Evolutionary conservation across 2,797 vertebrate species (phyloP), one percentile per base, ranked within the genome.

Genomic region (Pelodytes ibericus): DNA sequence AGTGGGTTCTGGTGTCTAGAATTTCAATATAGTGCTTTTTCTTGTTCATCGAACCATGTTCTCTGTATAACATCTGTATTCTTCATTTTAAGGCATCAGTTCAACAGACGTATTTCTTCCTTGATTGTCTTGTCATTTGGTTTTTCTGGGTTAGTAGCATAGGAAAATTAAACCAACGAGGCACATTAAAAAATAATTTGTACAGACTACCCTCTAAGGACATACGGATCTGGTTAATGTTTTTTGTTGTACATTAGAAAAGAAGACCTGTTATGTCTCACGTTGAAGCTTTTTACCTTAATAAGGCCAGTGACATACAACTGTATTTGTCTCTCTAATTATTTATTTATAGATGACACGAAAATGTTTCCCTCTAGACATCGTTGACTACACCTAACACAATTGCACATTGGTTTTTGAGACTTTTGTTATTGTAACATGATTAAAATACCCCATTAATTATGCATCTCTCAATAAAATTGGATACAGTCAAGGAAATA

Each of bases 381-480:
- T 67, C 2, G 2, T 78, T 83, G 83, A 86, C 82, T 86, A 79
- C 75, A 81, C 2, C 20, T 86, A 87, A 83, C 49, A 72, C 72
- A 82, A 83, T 84, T 86, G 80, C 82, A 63, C 79, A 82, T 83
- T 84, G 76, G 69, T 76, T 87, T 84, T 74, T 81, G 81, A 86
- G 80, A 85, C 67, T 87, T 89, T 80, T 16, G 24, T 84, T 89
- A 86, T 84, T 87, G 81, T 87, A 86, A 82, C 65, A 83, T 81
- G 80, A 90, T 91, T 88, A 88, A 91, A 88, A 85, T 83, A 86
- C 33, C 73, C 70, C 71, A 89, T 89, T 86, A 90, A 89, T 90
- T 92, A 89, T 91, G 82, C 69, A 91, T 87, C 81, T 78, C 79
- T 64, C 81, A 87, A 83, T 86, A 86, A 88, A 89, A 89, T 81